These are phyloP conservation scores for Zaprionus kolodkinae DNA, from an alignment of 1,140 invertebrate species.

Conservation along the genomic window DNA sequence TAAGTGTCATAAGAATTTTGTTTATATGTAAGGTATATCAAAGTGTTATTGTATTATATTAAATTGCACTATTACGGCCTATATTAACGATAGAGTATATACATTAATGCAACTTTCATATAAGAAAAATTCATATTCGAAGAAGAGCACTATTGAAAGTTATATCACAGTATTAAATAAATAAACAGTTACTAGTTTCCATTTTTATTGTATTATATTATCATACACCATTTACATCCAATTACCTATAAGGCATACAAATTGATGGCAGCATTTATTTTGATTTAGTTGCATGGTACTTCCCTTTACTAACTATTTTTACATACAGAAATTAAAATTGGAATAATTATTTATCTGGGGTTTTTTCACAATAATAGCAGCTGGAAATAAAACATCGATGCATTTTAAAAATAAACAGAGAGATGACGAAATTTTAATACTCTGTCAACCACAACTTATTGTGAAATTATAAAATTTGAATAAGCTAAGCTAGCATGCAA, in stretches of 20 bases:
- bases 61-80: too few species aligned
- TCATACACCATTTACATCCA: neutral
- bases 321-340: constrained; percentile 29
- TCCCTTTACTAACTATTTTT: constrained; percentile 20
- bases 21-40: too few species aligned
- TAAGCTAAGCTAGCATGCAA: too few species aligned
- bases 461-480: too few species aligned
- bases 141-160: too few species aligned
- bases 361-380: constrained; percentile 6
- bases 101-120: too few species aligned
- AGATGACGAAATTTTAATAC: neutral
- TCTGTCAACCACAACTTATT: neutral
- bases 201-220: neutral
- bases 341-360: constrained; percentile 31
- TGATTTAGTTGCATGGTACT: neutral
- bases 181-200: neutral
- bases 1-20: too few species aligned
- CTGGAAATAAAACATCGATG: neutral
- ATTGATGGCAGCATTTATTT: neutral
- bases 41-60: too few species aligned
- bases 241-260: neutral
- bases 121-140: too few species aligned
- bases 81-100: too few species aligned
- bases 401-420: neutral
- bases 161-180: too few species aligned